A percentile compares a stretch with the other conserved stretches of the same genome.
Conservation (phyloP, 1,140 invertebrate species). For the Saccostrea echinata region DNA sequence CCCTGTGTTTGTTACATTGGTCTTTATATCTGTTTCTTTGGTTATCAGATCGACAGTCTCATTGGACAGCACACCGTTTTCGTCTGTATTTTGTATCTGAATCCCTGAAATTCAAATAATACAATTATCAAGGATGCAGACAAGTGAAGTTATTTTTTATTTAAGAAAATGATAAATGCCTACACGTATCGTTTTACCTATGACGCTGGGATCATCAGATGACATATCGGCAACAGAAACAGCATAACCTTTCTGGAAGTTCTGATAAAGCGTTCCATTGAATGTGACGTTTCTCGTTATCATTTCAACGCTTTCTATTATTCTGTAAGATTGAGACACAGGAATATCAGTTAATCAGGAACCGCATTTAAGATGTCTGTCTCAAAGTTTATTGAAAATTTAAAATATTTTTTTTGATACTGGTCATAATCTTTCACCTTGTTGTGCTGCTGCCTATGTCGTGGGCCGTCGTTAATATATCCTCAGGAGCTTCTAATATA, state of each 20-base stretch:
- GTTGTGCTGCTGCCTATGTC: constrained; percentile 4
- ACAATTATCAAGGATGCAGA: no score
- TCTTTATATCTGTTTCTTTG: no score
- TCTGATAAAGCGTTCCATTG: neutral
- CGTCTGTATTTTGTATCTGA: neutral
- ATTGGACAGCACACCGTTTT: neutral
- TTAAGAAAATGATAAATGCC: no score
- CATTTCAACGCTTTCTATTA: neutral
- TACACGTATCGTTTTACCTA: neutral
- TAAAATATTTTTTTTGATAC: neutral
- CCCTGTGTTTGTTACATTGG: neutral
- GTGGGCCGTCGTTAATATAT: neutral
- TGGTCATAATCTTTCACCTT: neutral
- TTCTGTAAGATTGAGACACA: neutral
- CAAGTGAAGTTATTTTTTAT: no score
- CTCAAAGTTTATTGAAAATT: neutral
- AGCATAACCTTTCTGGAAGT: neutral
- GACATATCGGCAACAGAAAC: neutral
- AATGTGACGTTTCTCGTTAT: neutral
- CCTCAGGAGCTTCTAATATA: neutral
- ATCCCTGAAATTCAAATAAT: neutral
- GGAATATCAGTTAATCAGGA: no score
- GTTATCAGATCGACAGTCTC: neutral
- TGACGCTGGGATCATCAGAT: neutral
- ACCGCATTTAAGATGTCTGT: no score